phyloP scores from a whole-genome alignment of 2,797 vertebrate genomes.

The Thunnus albacares region DNA sequence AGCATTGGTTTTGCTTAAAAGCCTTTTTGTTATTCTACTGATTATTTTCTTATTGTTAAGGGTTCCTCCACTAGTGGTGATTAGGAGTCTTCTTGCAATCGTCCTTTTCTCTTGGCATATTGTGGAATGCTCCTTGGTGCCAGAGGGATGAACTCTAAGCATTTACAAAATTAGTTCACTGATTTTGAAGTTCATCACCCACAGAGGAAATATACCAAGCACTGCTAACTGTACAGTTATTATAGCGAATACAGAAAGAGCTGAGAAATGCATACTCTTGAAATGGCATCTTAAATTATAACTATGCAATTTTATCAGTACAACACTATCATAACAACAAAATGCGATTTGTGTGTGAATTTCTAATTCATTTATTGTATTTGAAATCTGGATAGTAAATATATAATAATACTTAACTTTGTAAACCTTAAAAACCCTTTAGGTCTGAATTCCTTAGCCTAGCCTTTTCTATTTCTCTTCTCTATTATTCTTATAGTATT shows the following conservation, averaged over 20 bases:
- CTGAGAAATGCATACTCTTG: background rate
- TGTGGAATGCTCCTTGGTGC: constrained; percentile 68
- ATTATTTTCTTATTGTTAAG: constrained; percentile 84
- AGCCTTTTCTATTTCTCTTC: constrained; percentile 41
- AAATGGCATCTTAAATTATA: background rate
- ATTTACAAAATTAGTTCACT: constrained; percentile 38
- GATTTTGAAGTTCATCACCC: constrained; percentile 40
- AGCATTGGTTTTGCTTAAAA: constrained; percentile 82
- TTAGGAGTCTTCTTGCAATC: constrained; percentile 76
- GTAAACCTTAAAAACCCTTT: constrained; percentile 26
- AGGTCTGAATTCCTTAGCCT: constrained; percentile 47
- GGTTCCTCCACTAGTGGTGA: constrained; percentile 73
- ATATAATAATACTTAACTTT: constrained; percentile 17
- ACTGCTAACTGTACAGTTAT: constrained; percentile 12
- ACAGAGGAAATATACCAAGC: constrained; percentile 4
- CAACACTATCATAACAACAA: background rate
- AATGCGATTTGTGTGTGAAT: constrained; percentile 1
- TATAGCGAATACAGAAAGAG: background rate
- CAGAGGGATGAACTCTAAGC: constrained; percentile 40
- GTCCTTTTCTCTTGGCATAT: constrained; percentile 64
- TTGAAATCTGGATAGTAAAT: constrained; percentile 23
- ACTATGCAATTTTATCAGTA: background rate
- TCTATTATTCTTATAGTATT: constrained; percentile 59
- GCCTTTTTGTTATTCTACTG: constrained; percentile 81
- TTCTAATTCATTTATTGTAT: constrained; percentile 32